phyloP scores from a whole-genome alignment of 2,113 vertebrate genomes.

The Herpetotheres cachinnans region DNA sequence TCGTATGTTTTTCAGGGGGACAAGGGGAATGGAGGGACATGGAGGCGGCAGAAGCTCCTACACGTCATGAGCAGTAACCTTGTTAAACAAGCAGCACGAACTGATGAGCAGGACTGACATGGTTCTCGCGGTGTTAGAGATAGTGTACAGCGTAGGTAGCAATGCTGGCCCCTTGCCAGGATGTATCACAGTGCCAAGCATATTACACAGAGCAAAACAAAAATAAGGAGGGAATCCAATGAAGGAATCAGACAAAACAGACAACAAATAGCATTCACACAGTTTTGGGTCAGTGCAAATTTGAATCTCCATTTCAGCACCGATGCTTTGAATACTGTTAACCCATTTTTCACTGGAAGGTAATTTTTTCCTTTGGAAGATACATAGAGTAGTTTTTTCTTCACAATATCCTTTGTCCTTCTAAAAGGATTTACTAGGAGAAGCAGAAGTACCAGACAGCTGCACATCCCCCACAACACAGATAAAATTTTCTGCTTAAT shows the following conservation, averaged over 20 bases:
- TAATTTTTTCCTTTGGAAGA: background rate
- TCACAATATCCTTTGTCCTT: constrained; percentile 54
- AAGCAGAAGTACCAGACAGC: constrained; percentile 65
- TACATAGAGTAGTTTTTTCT: background rate
- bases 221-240: background rate
- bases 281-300: background rate
- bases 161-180: background rate
- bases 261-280: background rate
- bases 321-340: background rate
- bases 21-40: background rate
- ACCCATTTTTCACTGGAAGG: background rate
- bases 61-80: background rate
- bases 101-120: background rate
- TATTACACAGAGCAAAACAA: background rate
- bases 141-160: background rate
- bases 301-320: background rate
- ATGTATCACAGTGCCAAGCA: background rate
- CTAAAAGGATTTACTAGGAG: constrained; percentile 47
- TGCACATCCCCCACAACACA: constrained; percentile 64
- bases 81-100: background rate
- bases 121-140: background rate
- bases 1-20: background rate
- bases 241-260: background rate
- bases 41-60: background rate
- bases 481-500: constrained; percentile 78